phyloP scores from a whole-genome alignment of 2,888 invertebrate species.

The Neoscelio sp. region DNA sequence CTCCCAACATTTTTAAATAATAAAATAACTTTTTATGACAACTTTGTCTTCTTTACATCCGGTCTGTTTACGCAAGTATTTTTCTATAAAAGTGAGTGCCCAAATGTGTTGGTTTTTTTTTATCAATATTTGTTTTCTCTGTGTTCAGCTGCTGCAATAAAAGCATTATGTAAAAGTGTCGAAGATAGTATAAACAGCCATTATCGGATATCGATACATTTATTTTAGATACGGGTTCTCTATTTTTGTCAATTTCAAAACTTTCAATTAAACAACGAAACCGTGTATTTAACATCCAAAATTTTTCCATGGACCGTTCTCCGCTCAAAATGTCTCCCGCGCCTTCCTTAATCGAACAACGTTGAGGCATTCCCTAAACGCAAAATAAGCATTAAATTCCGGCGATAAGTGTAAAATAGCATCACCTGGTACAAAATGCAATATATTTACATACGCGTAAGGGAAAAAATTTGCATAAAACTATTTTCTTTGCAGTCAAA shows the following conservation, averaged over 20 bases:
- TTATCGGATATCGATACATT: conserved; percentile 10
- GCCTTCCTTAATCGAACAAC: conserved; percentile 31
- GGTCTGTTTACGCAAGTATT: background rate
- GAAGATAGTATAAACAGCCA: conserved; percentile 1
- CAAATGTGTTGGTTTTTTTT: conserved; percentile 11
- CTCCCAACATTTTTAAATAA: background rate
- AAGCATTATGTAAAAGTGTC: conserved; percentile 11
- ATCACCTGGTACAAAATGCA: conserved; percentile 57
- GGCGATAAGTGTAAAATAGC: conserved; percentile 60
- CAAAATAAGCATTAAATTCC: conserved; percentile 60
- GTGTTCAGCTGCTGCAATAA: conserved; percentile 1
- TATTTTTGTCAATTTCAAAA: too few species aligned
- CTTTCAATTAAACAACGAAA: too few species aligned
- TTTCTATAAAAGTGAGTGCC: background rate
- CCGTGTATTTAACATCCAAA: too few species aligned
- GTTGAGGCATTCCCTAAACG: conserved; percentile 18
- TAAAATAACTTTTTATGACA: background rate
- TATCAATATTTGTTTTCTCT: conserved; percentile 24
- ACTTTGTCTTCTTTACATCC: too few species aligned
- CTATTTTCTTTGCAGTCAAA: conserved; percentile 68
- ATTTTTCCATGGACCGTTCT: too few species aligned
- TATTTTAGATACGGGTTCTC: background rate
- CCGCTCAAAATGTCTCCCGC: too few species aligned
- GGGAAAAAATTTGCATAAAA: conserved; percentile 62
- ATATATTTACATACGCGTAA: conserved; percentile 61